Evolutionary conservation across 2,888 invertebrate species (phyloP), one percentile per base, ranked within the genome.

Genomic region (Trissolcus japonicus): DNA sequence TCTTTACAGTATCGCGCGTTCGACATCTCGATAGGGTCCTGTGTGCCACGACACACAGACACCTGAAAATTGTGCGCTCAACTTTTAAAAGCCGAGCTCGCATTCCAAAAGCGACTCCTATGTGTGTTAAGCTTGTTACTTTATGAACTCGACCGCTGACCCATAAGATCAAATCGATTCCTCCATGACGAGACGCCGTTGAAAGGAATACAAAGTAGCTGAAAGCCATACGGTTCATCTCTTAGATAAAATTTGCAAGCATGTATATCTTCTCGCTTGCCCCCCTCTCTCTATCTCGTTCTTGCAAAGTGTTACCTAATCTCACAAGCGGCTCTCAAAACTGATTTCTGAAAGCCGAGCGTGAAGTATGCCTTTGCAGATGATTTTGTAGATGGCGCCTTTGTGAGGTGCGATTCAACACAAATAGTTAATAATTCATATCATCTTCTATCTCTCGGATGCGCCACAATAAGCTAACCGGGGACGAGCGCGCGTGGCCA

Each of bases 401-500:
- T 46, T 46, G 72, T 35, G 35, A 17, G 55, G 29, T 46, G 48
- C 13, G 19, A 17, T 17, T n/a, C 54, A n/a, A 29, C 17, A 16
- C 29, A 85, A 82, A 78, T 69, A 46, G 77, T 85, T 83, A 85
- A 86, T 86, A 81, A 86, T 86, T 85, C 84, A 86, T 83, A 76
- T 73, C 25, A 75, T 80, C 82, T 83, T 81, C 83, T 9, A 35
- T 35, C 35, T 35, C 81, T 78, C 76, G 76, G 79, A 78, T 80
- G 79, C 78, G 71, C 80, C 71, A 76, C 79, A 80, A 77, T 80
- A 82, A 80, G 80, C 80, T 79, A 82, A 81, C 81, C 74, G 43
- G 59, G 71, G 77, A 77, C 29, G 74, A 43, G 74, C 43, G 72
- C 65, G 71, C 78, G 78, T 72, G 80, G 80, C 81, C 82, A 76